phyloP scores from a whole-genome alignment of 2,797 vertebrate species.

The Alectoris magna region DNA sequence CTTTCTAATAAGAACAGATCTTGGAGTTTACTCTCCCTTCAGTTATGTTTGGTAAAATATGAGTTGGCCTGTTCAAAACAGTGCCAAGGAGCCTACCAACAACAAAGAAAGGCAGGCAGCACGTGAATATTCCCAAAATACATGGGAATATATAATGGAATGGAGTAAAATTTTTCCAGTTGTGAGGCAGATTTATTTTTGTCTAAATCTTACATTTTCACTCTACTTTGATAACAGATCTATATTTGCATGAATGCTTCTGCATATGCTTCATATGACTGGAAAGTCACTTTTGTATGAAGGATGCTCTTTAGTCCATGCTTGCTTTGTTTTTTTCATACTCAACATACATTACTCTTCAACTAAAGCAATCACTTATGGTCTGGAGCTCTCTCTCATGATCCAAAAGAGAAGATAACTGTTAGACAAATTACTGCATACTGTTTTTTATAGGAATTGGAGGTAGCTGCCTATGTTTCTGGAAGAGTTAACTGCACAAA shows the following conservation, averaged over 20 bases:
- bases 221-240: rapidly evolving
- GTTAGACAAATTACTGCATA: background rate
- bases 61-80: background rate
- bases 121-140: background rate
- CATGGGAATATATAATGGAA: background rate
- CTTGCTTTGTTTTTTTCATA: background rate
- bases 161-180: background rate
- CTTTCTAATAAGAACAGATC: background rate
- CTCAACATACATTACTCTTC: background rate
- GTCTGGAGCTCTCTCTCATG: background rate
- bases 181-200: background rate
- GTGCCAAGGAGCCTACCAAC: background rate
- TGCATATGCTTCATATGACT: background rate
- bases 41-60: background rate
- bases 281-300: background rate
- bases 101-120: background rate
- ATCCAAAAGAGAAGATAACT: background rate
- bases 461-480: background rate
- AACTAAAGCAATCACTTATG: background rate
- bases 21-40: background rate
- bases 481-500: background rate
- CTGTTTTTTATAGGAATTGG: background rate
- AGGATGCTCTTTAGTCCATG: background rate
- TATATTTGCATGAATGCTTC: background rate
- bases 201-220: background rate